These are phyloP conservation scores for Pachydiplax longipennis DNA, from an alignment of 2,888 invertebrate genomes.

Conservation along the genomic window DNA sequence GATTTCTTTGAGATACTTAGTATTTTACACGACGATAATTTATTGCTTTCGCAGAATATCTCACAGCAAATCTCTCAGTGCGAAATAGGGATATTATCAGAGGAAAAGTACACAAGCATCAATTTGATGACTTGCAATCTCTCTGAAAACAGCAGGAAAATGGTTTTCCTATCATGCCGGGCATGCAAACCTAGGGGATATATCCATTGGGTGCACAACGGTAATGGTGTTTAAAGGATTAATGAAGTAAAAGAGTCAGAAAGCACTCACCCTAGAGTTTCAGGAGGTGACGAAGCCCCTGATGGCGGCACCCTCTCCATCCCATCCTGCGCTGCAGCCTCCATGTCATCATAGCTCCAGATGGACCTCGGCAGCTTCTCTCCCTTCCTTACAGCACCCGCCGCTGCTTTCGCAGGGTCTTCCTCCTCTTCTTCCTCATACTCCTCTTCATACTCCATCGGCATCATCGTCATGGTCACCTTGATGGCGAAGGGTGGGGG, in stretches of 20 bases:
- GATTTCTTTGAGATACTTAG: no score
- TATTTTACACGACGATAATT: no score
- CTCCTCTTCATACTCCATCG: slow-evolving; percentile 27
- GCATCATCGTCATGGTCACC: slow-evolving; percentile 41
- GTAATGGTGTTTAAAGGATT: not conserved
- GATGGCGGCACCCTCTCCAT: not conserved
- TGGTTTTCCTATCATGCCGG: no score
- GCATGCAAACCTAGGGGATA: no score
- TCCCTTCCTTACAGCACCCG: not conserved
- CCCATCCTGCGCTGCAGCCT: not conserved
- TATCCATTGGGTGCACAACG: no score
- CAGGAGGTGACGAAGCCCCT: not conserved
- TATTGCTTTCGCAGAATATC: no score
- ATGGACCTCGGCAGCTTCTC: slow-evolving; percentile 19
- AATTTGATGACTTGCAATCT: no score
- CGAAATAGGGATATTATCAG: no score
- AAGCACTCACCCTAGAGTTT: not conserved
- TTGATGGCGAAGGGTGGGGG: slow-evolving; percentile 26
- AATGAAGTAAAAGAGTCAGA: not conserved
- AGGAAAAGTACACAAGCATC: no score
- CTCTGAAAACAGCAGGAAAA: no score
- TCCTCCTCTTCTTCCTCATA: slow-evolving; percentile 14
- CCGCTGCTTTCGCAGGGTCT: not conserved
- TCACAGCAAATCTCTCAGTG: no score
- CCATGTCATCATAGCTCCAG: slow-evolving; percentile 36